Evolutionary conservation across 1,140 invertebrate species (phyloP).

Genomic region (Dinothrombium tinctorium): DNA sequence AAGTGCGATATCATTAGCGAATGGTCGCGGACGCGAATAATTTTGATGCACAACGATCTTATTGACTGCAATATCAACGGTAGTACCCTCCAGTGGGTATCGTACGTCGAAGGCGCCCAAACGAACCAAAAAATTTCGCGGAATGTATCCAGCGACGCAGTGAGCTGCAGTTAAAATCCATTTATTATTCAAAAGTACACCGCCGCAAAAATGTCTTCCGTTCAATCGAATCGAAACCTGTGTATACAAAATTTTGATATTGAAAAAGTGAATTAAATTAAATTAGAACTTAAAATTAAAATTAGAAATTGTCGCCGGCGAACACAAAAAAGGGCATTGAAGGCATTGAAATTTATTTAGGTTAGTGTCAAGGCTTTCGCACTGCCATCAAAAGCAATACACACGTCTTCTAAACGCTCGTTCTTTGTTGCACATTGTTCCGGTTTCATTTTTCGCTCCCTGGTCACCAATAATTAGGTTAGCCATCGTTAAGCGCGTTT

Average conservation of each 20-base stretch:
- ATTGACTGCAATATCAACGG: neutral
- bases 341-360: no score
- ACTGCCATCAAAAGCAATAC: no score
- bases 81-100: neutral
- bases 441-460: no score
- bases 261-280: no score
- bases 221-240: conserved; percentile 13
- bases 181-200: conserved; percentile 40
- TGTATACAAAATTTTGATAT: neutral
- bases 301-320: no score
- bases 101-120: conserved; percentile 28
- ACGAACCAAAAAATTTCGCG: conserved; percentile 9
- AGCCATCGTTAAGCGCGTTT: neutral
- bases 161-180: conserved; percentile 68
- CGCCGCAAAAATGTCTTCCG: conserved; percentile 34
- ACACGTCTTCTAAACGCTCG: no score
- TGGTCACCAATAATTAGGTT: neutral
- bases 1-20: conserved; percentile 38
- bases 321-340: no score
- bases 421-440: no score
- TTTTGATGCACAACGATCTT: conserved; percentile 14
- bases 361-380: no score
- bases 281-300: no score
- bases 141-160: conserved; percentile 32
- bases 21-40: conserved; percentile 28